Percentiles rank a stretch among this genome's conserved stretches.
Evolutionary conservation across 2,113 vertebrate genomes (phyloP).

Genomic region (Pituophis catenifer): DNA sequence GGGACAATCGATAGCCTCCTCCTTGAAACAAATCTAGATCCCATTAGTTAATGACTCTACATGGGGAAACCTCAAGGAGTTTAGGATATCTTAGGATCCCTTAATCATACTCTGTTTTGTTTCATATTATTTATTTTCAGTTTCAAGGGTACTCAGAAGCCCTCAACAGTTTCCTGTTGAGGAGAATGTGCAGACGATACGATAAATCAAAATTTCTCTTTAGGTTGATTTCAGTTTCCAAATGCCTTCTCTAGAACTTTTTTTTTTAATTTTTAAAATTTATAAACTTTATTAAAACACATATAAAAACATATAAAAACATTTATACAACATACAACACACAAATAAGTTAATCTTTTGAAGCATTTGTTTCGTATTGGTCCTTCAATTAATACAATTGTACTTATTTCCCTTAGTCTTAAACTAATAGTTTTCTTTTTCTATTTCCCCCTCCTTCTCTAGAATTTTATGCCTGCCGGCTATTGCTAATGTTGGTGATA

Average conservation of each 20-base stretch:
- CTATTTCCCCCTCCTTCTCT: no score
- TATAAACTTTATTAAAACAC: no score
- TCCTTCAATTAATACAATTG: no score
- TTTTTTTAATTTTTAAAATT: no score
- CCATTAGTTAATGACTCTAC: neutral
- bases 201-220: neutral
- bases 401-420: no score
- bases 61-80: neutral
- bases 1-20: neutral
- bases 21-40: neutral
- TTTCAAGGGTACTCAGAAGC: neutral
- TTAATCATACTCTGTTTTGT: neutral
- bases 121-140: neutral
- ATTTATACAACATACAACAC: no score
- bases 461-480: neutral
- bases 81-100: neutral
- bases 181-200: neutral
- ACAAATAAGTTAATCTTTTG: no score
- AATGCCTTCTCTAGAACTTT: neutral
- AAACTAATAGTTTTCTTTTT: no score
- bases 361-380: no score
- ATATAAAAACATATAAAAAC: no score
- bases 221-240: neutral
- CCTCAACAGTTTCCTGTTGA: neutral
- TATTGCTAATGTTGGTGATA: neutral